Evolutionary conservation across 2,888 invertebrate genomes (phyloP).

Genomic region (Bembecia ichneumoniformis): DNA sequence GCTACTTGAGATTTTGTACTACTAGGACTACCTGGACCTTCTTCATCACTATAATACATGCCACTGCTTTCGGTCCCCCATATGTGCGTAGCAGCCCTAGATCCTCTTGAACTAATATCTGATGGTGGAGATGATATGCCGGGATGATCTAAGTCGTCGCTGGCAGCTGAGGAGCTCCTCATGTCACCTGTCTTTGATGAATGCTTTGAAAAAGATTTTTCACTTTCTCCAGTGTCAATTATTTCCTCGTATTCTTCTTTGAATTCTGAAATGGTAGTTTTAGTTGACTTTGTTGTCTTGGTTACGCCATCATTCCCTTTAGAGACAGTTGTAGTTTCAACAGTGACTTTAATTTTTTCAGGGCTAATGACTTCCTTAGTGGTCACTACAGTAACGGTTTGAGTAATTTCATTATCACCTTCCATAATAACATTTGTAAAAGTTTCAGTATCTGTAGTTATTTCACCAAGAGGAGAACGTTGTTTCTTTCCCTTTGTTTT

Average conservation of each 20-base stretch:
- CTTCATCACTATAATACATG: slow-evolving; percentile 76
- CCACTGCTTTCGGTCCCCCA: slow-evolving; percentile 71
- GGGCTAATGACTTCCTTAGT: slow-evolving; percentile 64
- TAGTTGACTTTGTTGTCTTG: slow-evolving; percentile 65
- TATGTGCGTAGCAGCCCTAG: slow-evolving; percentile 66
- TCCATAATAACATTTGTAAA: slow-evolving; percentile 57
- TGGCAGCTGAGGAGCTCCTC: slow-evolving; percentile 74
- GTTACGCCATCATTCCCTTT: slow-evolving; percentile 58
- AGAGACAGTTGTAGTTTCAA: slow-evolving; percentile 64
- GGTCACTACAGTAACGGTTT: slow-evolving; percentile 63
- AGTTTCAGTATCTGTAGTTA: slow-evolving; percentile 60
- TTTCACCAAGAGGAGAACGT: slow-evolving; percentile 60
- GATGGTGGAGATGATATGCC: slow-evolving; percentile 73
- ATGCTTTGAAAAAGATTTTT: slow-evolving; percentile 61
- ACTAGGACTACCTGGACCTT: slow-evolving; percentile 77
- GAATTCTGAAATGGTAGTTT: slow-evolving; percentile 64
- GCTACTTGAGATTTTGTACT: slow-evolving; percentile 78
- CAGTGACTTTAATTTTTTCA: slow-evolving; percentile 59
- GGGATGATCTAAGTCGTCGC: slow-evolving; percentile 74
- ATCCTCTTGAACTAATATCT: slow-evolving; percentile 75
- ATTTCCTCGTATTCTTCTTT: slow-evolving; percentile 65
- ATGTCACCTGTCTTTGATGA: slow-evolving; percentile 68
- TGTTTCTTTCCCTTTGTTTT: slow-evolving; percentile 45
- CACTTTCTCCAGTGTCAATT: slow-evolving; percentile 57
- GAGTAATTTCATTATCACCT: slow-evolving; percentile 56